Evolutionary conservation across 2,797 vertebrate genomes (phyloP).

Genomic region (Pangasius djambal): DNA sequence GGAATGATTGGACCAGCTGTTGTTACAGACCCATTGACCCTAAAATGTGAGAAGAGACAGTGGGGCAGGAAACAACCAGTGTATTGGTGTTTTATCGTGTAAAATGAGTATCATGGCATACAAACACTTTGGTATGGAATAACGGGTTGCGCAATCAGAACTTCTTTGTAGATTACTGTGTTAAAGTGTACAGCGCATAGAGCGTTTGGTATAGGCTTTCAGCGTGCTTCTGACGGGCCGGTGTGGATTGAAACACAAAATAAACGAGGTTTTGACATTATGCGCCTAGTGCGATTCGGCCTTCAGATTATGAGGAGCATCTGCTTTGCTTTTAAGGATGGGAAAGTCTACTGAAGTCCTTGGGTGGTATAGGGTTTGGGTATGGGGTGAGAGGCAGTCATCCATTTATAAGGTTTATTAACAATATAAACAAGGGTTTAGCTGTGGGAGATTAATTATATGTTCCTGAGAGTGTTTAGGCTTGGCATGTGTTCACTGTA

Average conservation of each 20-base stretch:
- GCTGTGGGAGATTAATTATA: background rate
- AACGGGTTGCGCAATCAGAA: background rate
- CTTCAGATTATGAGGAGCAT: background rate
- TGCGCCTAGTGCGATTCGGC: background rate
- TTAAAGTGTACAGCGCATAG: background rate
- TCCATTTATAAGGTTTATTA: background rate
- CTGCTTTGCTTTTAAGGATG: background rate
- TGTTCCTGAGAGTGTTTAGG: background rate
- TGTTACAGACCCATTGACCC: background rate
- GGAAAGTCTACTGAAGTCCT: background rate
- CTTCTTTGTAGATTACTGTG: background rate
- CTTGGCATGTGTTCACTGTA: background rate
- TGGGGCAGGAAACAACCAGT: background rate
- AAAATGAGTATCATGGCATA: background rate
- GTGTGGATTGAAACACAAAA: background rate
- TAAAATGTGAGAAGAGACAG: background rate
- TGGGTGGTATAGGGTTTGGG: background rate
- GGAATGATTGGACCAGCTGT: no score
- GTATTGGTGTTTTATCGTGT: background rate
- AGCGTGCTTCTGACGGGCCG: background rate
- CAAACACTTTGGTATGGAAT: background rate
- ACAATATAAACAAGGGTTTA: background rate
- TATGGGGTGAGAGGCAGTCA: background rate
- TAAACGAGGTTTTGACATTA: background rate
- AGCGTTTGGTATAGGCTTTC: background rate